Percentiles rank a stretch among this genome's conserved stretches.
These are phyloP conservation scores for Microcaecilia unicolor DNA, from an alignment of 2,797 vertebrate genomes.

Conservation along the genomic window DNA sequence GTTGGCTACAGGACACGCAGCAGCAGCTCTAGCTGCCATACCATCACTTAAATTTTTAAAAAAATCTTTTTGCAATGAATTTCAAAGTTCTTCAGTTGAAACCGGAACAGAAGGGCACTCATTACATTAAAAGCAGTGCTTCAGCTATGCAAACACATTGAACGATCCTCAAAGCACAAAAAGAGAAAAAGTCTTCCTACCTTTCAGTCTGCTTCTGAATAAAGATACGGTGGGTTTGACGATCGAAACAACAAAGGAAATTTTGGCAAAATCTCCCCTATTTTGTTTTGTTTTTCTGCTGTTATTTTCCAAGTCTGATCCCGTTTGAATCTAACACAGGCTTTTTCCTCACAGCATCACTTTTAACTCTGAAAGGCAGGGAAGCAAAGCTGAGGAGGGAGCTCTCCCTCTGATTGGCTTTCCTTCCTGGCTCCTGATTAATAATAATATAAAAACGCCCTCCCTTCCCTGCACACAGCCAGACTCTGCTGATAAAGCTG, in stretches of 20 bases:
- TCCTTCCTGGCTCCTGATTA: constrained; percentile 69
- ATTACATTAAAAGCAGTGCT: no score
- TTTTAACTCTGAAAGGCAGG: constrained; percentile 74
- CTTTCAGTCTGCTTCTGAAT: constrained; percentile 43
- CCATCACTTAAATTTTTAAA: no score
- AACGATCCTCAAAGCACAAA: constrained; percentile 17
- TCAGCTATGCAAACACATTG: no score
- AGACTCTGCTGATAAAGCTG: constrained; percentile 37
- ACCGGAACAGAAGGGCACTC: no score
- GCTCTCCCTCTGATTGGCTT: constrained; percentile 74
- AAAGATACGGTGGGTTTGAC: constrained; percentile 34
- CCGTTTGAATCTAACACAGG: constrained; percentile 57
- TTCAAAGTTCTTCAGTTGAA: no score
- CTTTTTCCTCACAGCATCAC: constrained; percentile 64
- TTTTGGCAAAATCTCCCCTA: constrained; percentile 23
- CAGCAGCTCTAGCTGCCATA: no score
- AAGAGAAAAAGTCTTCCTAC: constrained; percentile 46
- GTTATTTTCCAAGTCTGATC: constrained; percentile 40
- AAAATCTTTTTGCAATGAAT: no score
- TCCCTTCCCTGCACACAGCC: constrained; percentile 23
- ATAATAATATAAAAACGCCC: constrained; percentile 16
- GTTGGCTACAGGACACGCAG: no score
- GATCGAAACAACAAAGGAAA: constrained; percentile 33
- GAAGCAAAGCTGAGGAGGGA: constrained; percentile 49
- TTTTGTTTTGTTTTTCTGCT: constrained; percentile 28